Conservation (phyloP, 2,113 vertebrate genomes). For the Cyrtonyx montezumae region DNA sequence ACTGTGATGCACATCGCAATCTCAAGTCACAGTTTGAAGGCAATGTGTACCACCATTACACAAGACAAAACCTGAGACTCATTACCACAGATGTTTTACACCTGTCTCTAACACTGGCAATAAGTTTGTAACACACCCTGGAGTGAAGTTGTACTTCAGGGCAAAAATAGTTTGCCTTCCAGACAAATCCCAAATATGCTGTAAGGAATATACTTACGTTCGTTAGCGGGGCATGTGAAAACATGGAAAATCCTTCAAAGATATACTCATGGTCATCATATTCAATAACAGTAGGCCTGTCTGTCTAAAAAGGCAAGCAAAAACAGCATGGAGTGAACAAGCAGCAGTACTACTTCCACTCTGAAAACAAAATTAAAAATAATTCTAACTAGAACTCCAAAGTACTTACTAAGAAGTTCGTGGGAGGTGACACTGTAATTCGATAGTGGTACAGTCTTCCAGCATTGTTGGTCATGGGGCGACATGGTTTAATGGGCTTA, state of each 20-base stretch:
- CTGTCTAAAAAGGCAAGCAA: slow-evolving; percentile 84
- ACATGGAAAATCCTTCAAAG: slow-evolving; percentile 98
- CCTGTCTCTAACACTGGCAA: neutral
- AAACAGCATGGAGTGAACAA: neutral
- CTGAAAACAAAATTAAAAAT: neutral
- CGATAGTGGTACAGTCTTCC: slow-evolving; percentile 96
- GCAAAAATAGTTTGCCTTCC: neutral
- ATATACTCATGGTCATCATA: slow-evolving; percentile 99
- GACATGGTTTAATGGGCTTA: slow-evolving; percentile 90
- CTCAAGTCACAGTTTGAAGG: neutral
- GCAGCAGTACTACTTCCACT: neutral
- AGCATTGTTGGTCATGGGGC: slow-evolving; percentile 94
- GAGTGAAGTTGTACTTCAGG: neutral
- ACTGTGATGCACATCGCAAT: neutral
- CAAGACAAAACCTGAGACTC: slow-evolving; percentile 22
- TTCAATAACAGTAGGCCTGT: slow-evolving; percentile 96
- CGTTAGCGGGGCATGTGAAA: slow-evolving; percentile 92
- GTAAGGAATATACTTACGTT: slow-evolving; percentile 82
- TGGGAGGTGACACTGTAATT: slow-evolving; percentile 97
- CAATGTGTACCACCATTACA: neutral
- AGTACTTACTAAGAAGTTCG: slow-evolving; percentile 94
- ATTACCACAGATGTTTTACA: slow-evolving; percentile 9
- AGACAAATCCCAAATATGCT: neutral
- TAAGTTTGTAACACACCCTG: neutral
- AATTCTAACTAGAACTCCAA: too few relatives aligned